A percentile compares a stretch with the other conserved stretches of the same genome.
Evolutionary conservation across 1,140 invertebrate genomes (phyloP).

Genomic region (Yoshiicerus persimilis): DNA sequence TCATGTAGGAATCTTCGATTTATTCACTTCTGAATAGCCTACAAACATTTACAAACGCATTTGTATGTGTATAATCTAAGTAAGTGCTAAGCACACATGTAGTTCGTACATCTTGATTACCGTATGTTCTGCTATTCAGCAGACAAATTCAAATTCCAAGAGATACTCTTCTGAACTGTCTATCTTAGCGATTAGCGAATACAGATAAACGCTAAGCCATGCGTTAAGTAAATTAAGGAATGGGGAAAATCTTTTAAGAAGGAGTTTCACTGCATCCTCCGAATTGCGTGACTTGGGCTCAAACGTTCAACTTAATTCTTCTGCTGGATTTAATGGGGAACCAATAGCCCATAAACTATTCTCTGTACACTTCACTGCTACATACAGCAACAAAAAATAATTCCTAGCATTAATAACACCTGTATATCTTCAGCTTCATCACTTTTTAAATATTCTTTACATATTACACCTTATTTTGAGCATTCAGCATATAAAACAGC

Average conservation of each 20-base stretch:
- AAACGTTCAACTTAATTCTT: slow-evolving; percentile 2
- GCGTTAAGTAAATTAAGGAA: background rate
- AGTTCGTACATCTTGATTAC: background rate
- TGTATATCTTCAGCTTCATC: background rate
- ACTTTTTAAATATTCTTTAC: background rate
- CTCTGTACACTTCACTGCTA: background rate
- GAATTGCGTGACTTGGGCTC: slow-evolving; percentile 23
- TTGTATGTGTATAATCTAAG: background rate
- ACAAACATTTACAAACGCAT: background rate
- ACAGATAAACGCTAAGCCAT: background rate
- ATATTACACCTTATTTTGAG: too few relatives aligned
- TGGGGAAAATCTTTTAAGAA: background rate
- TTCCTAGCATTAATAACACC: background rate
- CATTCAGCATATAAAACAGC: too few relatives aligned
- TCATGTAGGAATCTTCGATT: background rate
- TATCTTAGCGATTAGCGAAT: background rate
- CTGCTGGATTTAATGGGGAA: slow-evolving; percentile 2
- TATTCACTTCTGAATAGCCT: background rate
- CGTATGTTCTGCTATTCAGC: background rate
- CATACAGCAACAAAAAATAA: background rate
- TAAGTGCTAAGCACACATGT: too few relatives aligned
- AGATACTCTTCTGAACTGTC: background rate
- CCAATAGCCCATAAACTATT: background rate
- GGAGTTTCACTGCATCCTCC: slow-evolving; percentile 1
- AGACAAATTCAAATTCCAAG: background rate